Percentiles rank a stretch among this genome's conserved stretches.
Conservation (phyloP, 2,888 invertebrate species). For the Mermis nigrescens region DNA sequence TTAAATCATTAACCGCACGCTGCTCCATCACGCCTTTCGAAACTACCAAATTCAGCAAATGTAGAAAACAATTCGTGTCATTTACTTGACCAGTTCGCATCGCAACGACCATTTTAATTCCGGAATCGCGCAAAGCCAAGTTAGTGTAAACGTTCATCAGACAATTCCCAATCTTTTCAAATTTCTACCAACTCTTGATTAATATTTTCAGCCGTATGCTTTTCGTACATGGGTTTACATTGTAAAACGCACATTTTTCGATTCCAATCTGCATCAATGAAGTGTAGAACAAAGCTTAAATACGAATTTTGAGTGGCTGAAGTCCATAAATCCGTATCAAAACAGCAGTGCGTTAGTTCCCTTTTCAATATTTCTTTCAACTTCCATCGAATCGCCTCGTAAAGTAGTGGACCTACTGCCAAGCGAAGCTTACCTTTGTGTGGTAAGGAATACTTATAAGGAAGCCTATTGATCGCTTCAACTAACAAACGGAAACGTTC, state of each 20-base stretch:
- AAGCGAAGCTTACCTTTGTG: not conserved
- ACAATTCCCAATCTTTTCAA: not conserved
- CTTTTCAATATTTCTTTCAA: not conserved
- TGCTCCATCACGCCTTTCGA: not conserved
- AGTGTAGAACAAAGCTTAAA: not conserved
- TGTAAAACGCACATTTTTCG: not conserved
- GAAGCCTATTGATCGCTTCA: not conserved
- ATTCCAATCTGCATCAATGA: conserved; percentile 1
- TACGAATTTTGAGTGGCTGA: not conserved
- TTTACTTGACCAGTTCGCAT: not conserved
- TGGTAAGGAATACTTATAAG: not conserved
- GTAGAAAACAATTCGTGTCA: not conserved
- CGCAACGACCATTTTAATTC: not conserved
- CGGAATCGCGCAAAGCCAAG: not conserved
- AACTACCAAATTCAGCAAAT: not conserved
- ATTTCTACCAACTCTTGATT: not conserved
- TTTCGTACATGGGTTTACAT: not conserved
- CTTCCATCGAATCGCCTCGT: not conserved
- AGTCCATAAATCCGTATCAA: not conserved
- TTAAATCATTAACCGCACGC: conserved; percentile 4
- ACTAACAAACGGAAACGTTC: not conserved
- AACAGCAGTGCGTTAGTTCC: not conserved
- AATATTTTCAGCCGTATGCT: conserved; percentile 1
- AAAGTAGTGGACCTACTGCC: not conserved
- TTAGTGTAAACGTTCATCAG: not conserved